These are phyloP conservation scores for Branchinecta sandiegonensis DNA, from an alignment of 2,888 invertebrate species.

Conservation along the genomic window DNA sequence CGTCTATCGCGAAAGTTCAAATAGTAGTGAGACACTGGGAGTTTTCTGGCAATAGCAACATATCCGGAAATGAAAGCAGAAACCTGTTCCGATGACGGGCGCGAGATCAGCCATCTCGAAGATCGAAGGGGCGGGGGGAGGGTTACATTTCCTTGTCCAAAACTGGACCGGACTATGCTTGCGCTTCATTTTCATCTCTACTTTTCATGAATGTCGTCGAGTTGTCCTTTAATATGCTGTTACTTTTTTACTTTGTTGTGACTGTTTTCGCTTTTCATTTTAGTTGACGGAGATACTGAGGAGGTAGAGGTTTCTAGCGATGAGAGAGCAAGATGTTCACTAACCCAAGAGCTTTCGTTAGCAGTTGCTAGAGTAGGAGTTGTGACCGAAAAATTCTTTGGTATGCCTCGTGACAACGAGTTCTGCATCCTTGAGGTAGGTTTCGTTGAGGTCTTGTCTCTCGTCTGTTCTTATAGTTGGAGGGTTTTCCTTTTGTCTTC, in stretches of 20 bases:
- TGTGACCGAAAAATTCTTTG: constrained; percentile 50
- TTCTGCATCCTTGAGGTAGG: constrained; percentile 52
- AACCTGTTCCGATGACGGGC: too few species aligned
- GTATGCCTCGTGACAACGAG: constrained; percentile 59
- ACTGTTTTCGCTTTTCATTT: not conserved
- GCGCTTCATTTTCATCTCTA: not conserved
- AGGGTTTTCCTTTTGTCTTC: not conserved
- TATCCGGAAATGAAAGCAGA: too few species aligned
- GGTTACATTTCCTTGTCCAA: too few species aligned
- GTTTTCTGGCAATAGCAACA: too few species aligned
- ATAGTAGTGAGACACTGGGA: too few species aligned
- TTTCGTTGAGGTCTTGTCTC: not conserved
- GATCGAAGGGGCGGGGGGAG: too few species aligned
- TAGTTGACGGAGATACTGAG: constrained; percentile 36
- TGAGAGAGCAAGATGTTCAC: constrained; percentile 39
- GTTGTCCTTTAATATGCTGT: not conserved
- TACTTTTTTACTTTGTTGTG: not conserved
- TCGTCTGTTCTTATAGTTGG: not conserved
- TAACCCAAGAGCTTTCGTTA: constrained; percentile 43
- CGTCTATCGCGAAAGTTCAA: too few species aligned
- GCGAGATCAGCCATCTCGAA: too few species aligned
- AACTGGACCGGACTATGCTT: too few species aligned
- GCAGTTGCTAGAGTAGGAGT: constrained; percentile 44
- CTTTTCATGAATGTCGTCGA: constrained; percentile 8
- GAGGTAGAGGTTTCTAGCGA: constrained; percentile 36